Evolutionary conservation across 2,888 invertebrate genomes (phyloP).

Genomic region (Agrotis exclamationis): DNA sequence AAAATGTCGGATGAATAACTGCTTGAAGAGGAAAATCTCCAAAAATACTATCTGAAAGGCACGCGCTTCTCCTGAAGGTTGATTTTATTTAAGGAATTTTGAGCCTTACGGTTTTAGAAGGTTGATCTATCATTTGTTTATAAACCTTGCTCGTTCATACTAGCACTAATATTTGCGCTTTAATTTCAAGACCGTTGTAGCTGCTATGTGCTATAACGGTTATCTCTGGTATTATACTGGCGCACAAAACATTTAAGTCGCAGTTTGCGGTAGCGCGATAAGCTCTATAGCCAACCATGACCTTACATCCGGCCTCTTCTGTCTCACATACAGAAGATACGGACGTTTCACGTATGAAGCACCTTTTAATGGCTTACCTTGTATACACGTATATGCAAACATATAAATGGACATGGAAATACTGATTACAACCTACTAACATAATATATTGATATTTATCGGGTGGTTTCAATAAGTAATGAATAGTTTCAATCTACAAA

Average conservation of each 20-base stretch:
- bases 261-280: slow-evolving; percentile 78
- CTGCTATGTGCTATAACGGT: slow-evolving; percentile 65
- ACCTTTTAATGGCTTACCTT: slow-evolving; percentile 14
- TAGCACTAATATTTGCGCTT: slow-evolving; percentile 52
- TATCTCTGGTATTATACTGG: slow-evolving; percentile 71
- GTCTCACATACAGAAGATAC: slow-evolving; percentile 65
- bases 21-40: slow-evolving; percentile 31
- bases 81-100: slow-evolving; percentile 1
- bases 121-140: not conserved
- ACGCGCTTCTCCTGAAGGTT: not conserved
- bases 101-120: not conserved
- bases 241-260: slow-evolving; percentile 80
- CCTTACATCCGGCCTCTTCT: slow-evolving; percentile 74
- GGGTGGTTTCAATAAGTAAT: not conserved
- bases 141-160: slow-evolving; percentile 19
- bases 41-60: slow-evolving; percentile 3
- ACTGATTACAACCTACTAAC: not conserved
- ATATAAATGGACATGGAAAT: not conserved
- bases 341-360: slow-evolving; percentile 35
- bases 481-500: not conserved
- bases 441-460: not conserved
- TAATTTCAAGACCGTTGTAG: slow-evolving; percentile 61
- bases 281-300: slow-evolving; percentile 75
- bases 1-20: slow-evolving; percentile 46
- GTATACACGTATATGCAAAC: slow-evolving; percentile 18